Base-by-base conservation (phyloP, 2,113 vertebrate species). In the Corythoichthys haematopterus region DNA sequence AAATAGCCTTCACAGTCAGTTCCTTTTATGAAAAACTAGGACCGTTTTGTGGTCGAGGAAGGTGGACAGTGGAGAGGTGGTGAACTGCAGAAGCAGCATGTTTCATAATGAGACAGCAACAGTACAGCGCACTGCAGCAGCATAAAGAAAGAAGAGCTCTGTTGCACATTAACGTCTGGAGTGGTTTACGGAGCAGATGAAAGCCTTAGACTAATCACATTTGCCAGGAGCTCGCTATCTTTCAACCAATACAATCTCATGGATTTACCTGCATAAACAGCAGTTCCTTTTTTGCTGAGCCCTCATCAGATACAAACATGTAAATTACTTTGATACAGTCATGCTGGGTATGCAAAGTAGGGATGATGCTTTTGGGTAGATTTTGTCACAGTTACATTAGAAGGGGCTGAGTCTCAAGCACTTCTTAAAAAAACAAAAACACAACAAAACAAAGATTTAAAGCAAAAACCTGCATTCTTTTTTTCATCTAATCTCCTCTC, bases 141-240 rank as follows among this genome's bases (percentile, higher is more conserved):
- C 81, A 87, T 89, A 87, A 88, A 85, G 82, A 83, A 81, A 67
- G 68, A 77, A 66, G 72, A 84, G 77, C 80, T 83, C 80, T 81
- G 82, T 82, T 76, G 81, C 83, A 81, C 86, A 90, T 90, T 88
- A 90, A 88, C 84, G 88, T 80, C 81, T 75, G 66, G 79, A 83
- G 84, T 90, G 84, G 83, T 91, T 91, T 86, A 89, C 85, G 75
- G 83, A 76, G 63, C 72, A 83, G 82, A 86, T 90, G 89, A 90
- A 91, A 90, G 78, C 73, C 72, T 58, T 51, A 1, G 46, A 81
- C 83, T 91, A 90, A 91, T 91, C 89, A 88, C 81, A 84, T 79
- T 79, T 78, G 48, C 81, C 60, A 75, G 79, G 66, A 83, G 80
- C 56, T 76, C 61, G 65, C 75, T 71, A 84, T 88, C 66, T 73